Evolutionary conservation across 2,888 invertebrate genomes (phyloP).

Genomic region (Drosophila sordidula): DNA sequence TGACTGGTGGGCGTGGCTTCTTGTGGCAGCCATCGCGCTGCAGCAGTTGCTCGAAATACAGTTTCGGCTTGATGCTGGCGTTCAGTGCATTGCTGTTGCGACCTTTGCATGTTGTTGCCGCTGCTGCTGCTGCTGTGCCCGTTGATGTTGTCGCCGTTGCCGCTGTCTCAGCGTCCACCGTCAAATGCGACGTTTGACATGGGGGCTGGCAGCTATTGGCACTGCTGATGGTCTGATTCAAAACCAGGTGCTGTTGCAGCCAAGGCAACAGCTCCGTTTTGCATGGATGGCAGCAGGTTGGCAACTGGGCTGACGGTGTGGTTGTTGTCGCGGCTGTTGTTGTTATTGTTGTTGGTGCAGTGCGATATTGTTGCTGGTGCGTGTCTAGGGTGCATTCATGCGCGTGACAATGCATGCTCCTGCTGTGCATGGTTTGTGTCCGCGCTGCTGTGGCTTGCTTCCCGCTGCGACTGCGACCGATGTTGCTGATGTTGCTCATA

Average conservation of each 20-base stretch:
- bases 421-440: conserved; percentile 68
- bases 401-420: conserved; percentile 65
- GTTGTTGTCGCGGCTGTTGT: conserved; percentile 15
- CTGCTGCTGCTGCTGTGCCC: conserved; percentile 4
- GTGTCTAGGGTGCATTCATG: conserved; percentile 73
- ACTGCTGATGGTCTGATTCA: conserved; percentile 79
- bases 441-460: conserved; percentile 51
- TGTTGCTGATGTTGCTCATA: conserved; percentile 26
- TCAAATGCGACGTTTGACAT: conserved; percentile 74
- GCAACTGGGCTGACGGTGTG: conserved; percentile 11
- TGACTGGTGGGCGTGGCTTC: conserved; percentile 86
- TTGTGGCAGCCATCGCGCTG: conserved; percentile 71
- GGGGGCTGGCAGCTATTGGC: conserved; percentile 66
- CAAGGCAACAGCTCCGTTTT: conserved; percentile 84
- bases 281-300: conserved; percentile 56
- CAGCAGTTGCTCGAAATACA: conserved; percentile 74
- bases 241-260: conserved; percentile 85
- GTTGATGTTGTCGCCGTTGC: conserved; percentile 31
- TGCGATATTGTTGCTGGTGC: conserved; percentile 52
- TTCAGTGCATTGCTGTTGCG: conserved; percentile 63
- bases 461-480: conserved; percentile 17
- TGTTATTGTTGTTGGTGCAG: conserved; percentile 35
- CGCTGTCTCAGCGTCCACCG: conserved; percentile 66
- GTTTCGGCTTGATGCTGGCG: conserved; percentile 70
- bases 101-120: conserved; percentile 50